Conservation (phyloP, 2,888 invertebrate genomes). For the Nowickia ferox region DNA sequence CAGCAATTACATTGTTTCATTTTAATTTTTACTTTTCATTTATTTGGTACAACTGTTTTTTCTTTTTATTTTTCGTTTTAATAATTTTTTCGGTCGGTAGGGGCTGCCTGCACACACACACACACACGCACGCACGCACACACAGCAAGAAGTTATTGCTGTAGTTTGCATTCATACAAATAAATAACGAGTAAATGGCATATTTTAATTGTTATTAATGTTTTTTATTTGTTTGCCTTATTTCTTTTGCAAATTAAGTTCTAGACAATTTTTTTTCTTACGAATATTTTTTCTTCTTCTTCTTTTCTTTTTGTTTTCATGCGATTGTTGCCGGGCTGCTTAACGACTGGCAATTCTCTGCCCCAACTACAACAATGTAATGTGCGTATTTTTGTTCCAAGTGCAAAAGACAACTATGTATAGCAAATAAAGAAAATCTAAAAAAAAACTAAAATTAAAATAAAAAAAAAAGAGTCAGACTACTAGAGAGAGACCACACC, state of each 20-base stretch:
- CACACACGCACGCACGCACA: no score
- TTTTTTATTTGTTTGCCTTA: conserved; percentile 44
- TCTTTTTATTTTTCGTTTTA: neutral
- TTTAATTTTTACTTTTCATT: conserved; percentile 24
- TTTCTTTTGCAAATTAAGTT: conserved; percentile 59
- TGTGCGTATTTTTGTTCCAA: conserved; percentile 10
- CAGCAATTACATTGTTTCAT: conserved; percentile 25
- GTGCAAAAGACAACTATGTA: conserved; percentile 5
- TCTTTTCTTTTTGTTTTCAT: neutral
- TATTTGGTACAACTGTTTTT: conserved; percentile 1
- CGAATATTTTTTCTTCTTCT: neutral
- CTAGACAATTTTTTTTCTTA: conserved; percentile 53
- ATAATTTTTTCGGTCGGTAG: neutral
- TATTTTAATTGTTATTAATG: conserved; percentile 71
- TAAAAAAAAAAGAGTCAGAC: conserved; percentile 26
- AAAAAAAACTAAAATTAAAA: conserved; percentile 17
- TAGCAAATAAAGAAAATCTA: conserved; percentile 6
- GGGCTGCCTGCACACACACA: neutral
- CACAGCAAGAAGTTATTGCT: conserved; percentile 1
- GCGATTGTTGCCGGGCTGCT: conserved; percentile 8
- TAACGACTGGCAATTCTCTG: conserved; percentile 49
- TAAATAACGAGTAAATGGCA: conserved; percentile 63
- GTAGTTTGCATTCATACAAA: conserved; percentile 44
- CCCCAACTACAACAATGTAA: conserved; percentile 30
- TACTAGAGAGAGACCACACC: conserved; percentile 54